phyloP scores from a whole-genome alignment of 2,797 vertebrate species.

The Vireo griseus region DNA sequence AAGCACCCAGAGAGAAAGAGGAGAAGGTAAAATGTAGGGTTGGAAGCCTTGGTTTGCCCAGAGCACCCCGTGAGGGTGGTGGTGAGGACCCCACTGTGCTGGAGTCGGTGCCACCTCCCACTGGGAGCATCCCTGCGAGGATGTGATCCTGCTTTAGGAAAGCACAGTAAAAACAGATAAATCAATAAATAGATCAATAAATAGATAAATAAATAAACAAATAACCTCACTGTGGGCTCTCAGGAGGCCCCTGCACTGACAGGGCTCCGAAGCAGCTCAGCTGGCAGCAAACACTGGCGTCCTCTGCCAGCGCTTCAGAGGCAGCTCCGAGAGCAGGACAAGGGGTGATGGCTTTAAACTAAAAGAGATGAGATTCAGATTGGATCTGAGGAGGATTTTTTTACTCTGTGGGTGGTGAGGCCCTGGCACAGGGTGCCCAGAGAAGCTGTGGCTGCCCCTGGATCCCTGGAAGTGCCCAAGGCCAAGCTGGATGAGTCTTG shows the following conservation, averaged over 20 bases:
- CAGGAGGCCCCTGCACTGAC: neutral
- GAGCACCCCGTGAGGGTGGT: constrained; percentile 47
- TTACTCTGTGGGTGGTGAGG: neutral
- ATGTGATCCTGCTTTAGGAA: neutral
- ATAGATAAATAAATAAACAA: neutral
- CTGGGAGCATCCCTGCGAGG: neutral
- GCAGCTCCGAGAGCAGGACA: neutral
- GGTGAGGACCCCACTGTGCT: constrained; percentile 21
- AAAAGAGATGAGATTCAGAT: neutral
- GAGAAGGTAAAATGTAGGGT: constrained; percentile 58
- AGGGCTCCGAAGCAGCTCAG: neutral
- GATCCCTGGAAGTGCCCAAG: neutral
- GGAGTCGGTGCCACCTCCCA: neutral
- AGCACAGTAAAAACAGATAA: neutral
- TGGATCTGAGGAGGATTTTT: neutral
- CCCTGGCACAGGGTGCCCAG: neutral
- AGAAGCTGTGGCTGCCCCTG: neutral
- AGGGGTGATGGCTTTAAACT: neutral
- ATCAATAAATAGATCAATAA: neutral
- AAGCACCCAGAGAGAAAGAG: constrained; percentile 52
- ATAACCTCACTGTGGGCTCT: neutral
- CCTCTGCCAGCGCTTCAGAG: neutral
- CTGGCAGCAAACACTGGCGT: neutral
- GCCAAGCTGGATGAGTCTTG: accelerated
- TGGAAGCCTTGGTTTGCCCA: neutral